A percentile compares a stretch with the other conserved stretches of the same genome.
Evolutionary conservation across 2,113 vertebrate species (phyloP).

Genomic region (Thunnus thynnus): DNA sequence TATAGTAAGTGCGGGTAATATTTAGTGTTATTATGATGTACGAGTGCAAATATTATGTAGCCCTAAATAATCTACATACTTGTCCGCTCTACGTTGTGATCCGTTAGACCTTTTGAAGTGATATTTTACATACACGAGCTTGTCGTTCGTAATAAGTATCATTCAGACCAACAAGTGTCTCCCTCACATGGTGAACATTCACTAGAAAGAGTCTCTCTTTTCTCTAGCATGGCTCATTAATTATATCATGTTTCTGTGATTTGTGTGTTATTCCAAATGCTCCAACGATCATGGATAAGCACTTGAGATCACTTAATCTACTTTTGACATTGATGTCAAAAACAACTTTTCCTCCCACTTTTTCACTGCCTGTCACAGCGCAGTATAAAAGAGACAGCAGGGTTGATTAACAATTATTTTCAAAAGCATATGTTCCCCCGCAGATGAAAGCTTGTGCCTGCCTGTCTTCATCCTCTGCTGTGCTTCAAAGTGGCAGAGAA

Average conservation of each 20-base stretch:
- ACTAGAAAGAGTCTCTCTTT: constrained; percentile 3
- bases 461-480: constrained; percentile 15
- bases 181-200: background rate
- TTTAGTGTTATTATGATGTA: constrained; percentile 3
- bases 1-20: constrained; percentile 2
- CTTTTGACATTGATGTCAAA: background rate
- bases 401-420: constrained; percentile 42
- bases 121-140: background rate
- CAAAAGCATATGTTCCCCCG: constrained; percentile 2
- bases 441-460: constrained; percentile 40
- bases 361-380: background rate
- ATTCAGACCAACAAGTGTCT: background rate
- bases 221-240: background rate
- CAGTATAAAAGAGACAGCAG: background rate
- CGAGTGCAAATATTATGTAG: constrained; percentile 7
- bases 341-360: constrained; percentile 19
- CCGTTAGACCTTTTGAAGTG: background rate
- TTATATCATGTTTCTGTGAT: constrained; percentile 20
- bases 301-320: constrained; percentile 16
- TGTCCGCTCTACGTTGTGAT: background rate
- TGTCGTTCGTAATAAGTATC: constrained; percentile 8
- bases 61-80: background rate
- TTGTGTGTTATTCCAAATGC: constrained; percentile 13
- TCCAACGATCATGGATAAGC: constrained; percentile 29
- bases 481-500: constrained; percentile 52